Percentiles rank a stretch among this genome's conserved stretches.
phyloP scores from a whole-genome alignment of 1,140 invertebrate genomes.

The Trachymyrmex septentrionalis region DNA sequence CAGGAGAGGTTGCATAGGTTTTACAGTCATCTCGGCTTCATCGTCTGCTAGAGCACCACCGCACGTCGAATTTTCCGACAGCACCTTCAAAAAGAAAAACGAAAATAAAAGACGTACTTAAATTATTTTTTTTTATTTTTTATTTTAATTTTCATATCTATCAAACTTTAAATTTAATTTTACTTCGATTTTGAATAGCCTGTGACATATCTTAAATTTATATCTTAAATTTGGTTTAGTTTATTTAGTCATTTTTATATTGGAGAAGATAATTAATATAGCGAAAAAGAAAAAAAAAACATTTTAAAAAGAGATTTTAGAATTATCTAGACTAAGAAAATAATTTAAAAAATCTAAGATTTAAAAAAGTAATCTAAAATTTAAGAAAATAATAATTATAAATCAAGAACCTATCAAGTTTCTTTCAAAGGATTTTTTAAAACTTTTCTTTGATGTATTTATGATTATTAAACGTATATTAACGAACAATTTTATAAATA shows the following conservation, averaged over 20 bases:
- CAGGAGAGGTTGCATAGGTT: conserved; percentile 96
- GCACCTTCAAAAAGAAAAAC: conserved; percentile 70
- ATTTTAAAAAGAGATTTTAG: too few relatives aligned
- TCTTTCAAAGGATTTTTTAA: too few relatives aligned
- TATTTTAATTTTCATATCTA: neutral
- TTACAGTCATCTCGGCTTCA: conserved; percentile 93
- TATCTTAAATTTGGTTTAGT: neutral
- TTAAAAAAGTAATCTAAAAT: too few relatives aligned
- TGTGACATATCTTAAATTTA: neutral
- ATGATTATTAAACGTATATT: too few relatives aligned
- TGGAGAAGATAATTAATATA: neutral
- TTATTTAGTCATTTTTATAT: neutral
- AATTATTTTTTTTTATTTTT: neutral
- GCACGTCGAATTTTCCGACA: conserved; percentile 79
- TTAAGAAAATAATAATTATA: too few relatives aligned
- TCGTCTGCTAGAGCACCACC: conserved; percentile 87
- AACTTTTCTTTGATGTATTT: too few relatives aligned
- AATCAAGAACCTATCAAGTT: too few relatives aligned
- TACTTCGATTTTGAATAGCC: neutral
- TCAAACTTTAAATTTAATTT: conserved; percentile 2
- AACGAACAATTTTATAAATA: too few relatives aligned
- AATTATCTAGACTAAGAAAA: too few relatives aligned
- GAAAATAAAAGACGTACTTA: neutral
- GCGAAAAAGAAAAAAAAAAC: neutral
- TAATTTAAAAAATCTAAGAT: too few relatives aligned